These are phyloP conservation scores for Cladopsammia gracilis DNA, from an alignment of 64 coral and sea anemone species.

Conservation along the genomic window DNA sequence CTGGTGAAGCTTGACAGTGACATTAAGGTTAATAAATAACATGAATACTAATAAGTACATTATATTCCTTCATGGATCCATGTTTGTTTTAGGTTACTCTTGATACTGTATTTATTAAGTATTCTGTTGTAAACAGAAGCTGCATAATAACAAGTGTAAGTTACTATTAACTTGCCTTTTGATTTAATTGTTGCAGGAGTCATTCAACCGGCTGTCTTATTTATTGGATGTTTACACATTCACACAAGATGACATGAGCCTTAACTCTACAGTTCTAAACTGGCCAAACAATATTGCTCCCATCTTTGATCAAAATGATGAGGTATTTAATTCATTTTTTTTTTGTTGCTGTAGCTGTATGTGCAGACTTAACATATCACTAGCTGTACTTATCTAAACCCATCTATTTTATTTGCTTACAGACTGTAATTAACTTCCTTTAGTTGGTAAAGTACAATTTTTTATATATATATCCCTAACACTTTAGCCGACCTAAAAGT, in stretches of 20 bases:
- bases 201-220: slow-evolving; percentile 88
- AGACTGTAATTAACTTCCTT: too few relatives aligned
- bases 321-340: slow-evolving; percentile 59
- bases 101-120: too few relatives aligned
- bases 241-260: slow-evolving; percentile 84
- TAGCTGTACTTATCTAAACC: too few relatives aligned
- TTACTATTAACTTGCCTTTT: too few relatives aligned
- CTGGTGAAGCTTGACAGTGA: slow-evolving; percentile 90
- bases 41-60: background rate
- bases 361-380: too few relatives aligned
- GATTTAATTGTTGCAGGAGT: slow-evolving; percentile 71
- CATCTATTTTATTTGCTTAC: too few relatives aligned
- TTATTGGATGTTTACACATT: slow-evolving; percentile 94
- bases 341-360: background rate
- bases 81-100: background rate
- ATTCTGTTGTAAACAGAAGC: too few relatives aligned
- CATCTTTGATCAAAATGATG: slow-evolving; percentile 96
- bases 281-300: slow-evolving; percentile 98
- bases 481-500: too few relatives aligned
- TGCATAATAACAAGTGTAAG: too few relatives aligned
- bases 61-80: background rate
- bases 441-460: too few relatives aligned
- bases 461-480: too few relatives aligned
- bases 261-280: slow-evolving; percentile 94
- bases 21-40: slow-evolving; percentile 72